Percentiles rank a stretch among this genome's conserved stretches.
Conservation (phyloP, 1,140 invertebrate genomes). For the Cydia strobilella region DNA sequence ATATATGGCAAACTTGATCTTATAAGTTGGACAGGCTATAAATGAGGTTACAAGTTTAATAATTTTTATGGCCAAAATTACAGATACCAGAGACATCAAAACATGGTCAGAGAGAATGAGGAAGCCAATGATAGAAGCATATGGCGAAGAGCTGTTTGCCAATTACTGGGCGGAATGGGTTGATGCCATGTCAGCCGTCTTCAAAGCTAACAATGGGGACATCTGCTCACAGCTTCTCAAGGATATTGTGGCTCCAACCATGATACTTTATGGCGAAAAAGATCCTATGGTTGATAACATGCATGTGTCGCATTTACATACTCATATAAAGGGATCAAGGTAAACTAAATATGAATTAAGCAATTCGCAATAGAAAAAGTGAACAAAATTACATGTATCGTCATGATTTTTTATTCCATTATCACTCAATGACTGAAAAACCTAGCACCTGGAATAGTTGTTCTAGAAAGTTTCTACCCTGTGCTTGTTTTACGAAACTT, state of each 20-base stretch:
- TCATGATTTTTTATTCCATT: no score
- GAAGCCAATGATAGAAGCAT: conserved; percentile 86
- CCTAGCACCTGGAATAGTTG: no score
- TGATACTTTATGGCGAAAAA: conserved; percentile 91
- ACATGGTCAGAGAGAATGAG: conserved; percentile 91
- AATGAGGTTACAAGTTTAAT: no score
- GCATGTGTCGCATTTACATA: conserved; percentile 86
- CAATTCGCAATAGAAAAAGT: no score
- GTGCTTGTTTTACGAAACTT: no score
- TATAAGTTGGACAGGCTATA: no score
- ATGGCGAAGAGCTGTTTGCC: conserved; percentile 87
- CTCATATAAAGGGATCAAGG: conserved; percentile 84
- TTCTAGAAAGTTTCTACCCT: no score
- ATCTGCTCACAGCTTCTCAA: conserved; percentile 85
- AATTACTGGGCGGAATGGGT: conserved; percentile 88
- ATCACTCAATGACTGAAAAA: no score
- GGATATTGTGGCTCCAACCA: conserved; percentile 86
- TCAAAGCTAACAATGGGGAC: conserved; percentile 83
- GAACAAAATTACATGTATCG: no score
- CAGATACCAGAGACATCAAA: conserved; percentile 84
- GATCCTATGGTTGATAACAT: conserved; percentile 87
- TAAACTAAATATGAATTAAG: conserved; percentile 60
- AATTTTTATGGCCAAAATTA: conserved; percentile 26
- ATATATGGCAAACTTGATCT: no score
- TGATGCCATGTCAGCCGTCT: conserved; percentile 83